phyloP scores from a whole-genome alignment of 2,888 invertebrate species.

The Fragum sueziense region DNA sequence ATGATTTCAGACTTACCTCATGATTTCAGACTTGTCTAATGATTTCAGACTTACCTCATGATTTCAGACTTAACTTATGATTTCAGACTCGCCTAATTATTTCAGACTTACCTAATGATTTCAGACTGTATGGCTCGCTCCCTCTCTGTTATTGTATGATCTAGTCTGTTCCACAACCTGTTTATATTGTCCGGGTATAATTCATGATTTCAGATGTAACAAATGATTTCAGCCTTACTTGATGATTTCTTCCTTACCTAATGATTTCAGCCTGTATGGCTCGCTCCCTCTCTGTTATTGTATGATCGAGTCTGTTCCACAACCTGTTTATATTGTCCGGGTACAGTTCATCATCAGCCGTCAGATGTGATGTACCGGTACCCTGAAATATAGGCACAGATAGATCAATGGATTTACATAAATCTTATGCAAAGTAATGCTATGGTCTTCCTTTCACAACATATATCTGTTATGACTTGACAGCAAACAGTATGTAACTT shows the following conservation, averaged over 20 bases:
- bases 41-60: too few species aligned
- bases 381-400: constrained; percentile 56
- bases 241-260: constrained; percentile 72
- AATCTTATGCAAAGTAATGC: too few species aligned
- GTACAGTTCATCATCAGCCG: constrained; percentile 79
- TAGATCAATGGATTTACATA: too few species aligned
- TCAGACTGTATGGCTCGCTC: constrained; percentile 96
- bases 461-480: too few species aligned
- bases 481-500: too few species aligned
- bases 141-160: constrained; percentile 94
- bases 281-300: constrained; percentile 95
- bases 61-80: too few species aligned
- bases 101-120: constrained; percentile 74
- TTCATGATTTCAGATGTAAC: constrained; percentile 68
- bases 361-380: constrained; percentile 69
- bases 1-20: too few species aligned
- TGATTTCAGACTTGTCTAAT: too few species aligned
- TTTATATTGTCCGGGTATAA: constrained; percentile 81
- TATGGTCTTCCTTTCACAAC: too few species aligned
- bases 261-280: constrained; percentile 91
- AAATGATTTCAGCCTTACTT: too few species aligned
- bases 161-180: constrained; percentile 86
- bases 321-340: constrained; percentile 80
- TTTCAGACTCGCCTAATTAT: too few species aligned
- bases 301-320: constrained; percentile 89